Conservation (phyloP, 2,113 vertebrate species). For the Vidua macroura region DNA sequence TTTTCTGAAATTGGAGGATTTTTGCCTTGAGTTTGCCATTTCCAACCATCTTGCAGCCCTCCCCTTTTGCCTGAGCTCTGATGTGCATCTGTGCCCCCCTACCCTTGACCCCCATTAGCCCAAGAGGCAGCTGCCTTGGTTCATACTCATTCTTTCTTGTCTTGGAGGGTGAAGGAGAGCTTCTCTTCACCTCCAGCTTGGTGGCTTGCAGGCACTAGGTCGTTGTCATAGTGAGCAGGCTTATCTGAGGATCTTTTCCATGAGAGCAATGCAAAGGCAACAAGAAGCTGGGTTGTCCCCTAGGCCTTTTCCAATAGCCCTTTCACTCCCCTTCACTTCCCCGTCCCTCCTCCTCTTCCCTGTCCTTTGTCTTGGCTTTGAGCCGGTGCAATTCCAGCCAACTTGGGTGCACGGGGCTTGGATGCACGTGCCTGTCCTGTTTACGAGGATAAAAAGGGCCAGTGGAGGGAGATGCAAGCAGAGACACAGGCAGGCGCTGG, state of each 20-base stretch:
- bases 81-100: neutral
- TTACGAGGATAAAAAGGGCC: neutral
- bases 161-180: neutral
- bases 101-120: neutral
- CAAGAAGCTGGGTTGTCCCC: neutral
- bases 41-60: neutral
- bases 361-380: neutral
- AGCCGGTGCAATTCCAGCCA: neutral
- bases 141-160: neutral
- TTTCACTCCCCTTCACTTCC: neutral
- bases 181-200: neutral
- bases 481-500: neutral
- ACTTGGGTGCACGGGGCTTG: accelerated
- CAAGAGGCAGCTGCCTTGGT: neutral
- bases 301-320: neutral
- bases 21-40: neutral
- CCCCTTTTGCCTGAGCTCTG: neutral
- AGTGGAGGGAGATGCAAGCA: neutral
- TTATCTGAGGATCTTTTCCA: conserved; percentile 28
- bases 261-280: neutral
- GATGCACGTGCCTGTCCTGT: neutral
- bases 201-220: neutral
- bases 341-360: neutral
- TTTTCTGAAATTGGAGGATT: neutral
- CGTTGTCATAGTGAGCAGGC: neutral